Evolutionary conservation across 1,140 invertebrate species (phyloP).

Genomic region (Meloidogyne chitwoodi): DNA sequence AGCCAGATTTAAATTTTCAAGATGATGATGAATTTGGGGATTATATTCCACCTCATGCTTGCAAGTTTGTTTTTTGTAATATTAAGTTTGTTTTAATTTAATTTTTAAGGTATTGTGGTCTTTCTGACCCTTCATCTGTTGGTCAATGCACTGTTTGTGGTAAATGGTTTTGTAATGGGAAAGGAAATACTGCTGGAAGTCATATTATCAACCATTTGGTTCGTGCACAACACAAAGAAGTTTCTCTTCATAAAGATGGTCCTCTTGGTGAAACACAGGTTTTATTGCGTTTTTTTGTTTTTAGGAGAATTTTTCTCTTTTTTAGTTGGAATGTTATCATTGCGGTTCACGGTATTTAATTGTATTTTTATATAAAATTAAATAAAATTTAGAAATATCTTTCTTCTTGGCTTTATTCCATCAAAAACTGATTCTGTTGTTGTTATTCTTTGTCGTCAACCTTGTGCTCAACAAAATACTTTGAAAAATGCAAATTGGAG

Average conservation of each 20-base stretch:
- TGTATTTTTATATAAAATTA: background rate
- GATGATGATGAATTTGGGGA: constrained; percentile 42
- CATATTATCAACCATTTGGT: constrained; percentile 99
- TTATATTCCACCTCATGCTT: constrained; percentile 53
- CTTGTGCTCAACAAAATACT: constrained; percentile 91
- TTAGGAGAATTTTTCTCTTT: background rate
- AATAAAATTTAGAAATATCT: constrained; percentile 72
- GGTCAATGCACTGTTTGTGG: constrained; percentile 97
- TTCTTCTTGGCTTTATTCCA: constrained; percentile 95
- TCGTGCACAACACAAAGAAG: constrained; percentile 95
- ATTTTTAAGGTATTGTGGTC: constrained; percentile 76
- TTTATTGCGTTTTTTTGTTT: background rate
- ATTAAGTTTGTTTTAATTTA: background rate
- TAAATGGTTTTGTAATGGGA: constrained; percentile 99
- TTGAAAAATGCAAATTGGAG: constrained; percentile 96
- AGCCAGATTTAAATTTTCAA: constrained; percentile 31
- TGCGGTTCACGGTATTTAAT: constrained; percentile 77
- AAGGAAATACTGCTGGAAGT: constrained; percentile 93
- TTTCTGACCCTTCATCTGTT: constrained; percentile 93
- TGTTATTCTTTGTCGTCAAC: constrained; percentile 91
- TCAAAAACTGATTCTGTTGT: constrained; percentile 98
- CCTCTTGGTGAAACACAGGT: constrained; percentile 87
- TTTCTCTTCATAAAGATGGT: constrained; percentile 92
- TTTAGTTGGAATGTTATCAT: constrained; percentile 85
- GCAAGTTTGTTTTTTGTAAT: constrained; percentile 34